A percentile compares a stretch with the other conserved stretches of the same genome.
Conservation (phyloP, 2,113 vertebrate genomes). For the Dendrocopos noguchii region DNA sequence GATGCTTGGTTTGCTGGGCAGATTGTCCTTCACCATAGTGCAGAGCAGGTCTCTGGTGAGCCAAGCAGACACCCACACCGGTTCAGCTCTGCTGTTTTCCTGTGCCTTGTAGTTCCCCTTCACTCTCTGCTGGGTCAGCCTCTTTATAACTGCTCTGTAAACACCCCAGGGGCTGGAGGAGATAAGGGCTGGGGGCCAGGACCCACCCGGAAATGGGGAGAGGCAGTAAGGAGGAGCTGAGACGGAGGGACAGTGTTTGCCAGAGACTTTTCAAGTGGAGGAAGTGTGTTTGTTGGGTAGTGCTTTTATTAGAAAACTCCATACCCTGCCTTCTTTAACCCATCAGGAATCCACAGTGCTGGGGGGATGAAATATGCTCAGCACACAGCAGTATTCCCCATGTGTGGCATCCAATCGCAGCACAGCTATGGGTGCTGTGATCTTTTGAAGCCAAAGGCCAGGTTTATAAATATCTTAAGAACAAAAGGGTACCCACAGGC, state of each 20-base stretch:
- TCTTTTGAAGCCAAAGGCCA: neutral
- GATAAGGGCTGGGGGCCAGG: conserved; percentile 63
- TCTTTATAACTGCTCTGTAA: conserved; percentile 45
- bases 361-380: neutral
- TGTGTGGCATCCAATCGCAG: neutral
- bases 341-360: neutral
- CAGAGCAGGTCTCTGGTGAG: neutral
- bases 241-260: conserved; percentile 12
- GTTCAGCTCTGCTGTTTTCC: neutral
- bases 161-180: conserved; percentile 50
- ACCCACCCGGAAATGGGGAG: conserved; percentile 25
- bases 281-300: conserved; percentile 10
- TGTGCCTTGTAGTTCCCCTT: conserved; percentile 15
- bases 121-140: conserved; percentile 29
- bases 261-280: conserved; percentile 12
- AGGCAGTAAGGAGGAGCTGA: conserved; percentile 38
- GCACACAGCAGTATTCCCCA: neutral
- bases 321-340: neutral
- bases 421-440: neutral
- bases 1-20: conserved; percentile 18
- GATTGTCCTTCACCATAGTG: conserved; percentile 35
- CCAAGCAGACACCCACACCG: neutral
- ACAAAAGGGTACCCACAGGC: neutral
- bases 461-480: neutral
- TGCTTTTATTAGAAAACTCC: conserved; percentile 7